These are phyloP conservation scores for Dermatophagoides farinae DNA, from an alignment of 1,140 invertebrate species.

Conservation along the genomic window DNA sequence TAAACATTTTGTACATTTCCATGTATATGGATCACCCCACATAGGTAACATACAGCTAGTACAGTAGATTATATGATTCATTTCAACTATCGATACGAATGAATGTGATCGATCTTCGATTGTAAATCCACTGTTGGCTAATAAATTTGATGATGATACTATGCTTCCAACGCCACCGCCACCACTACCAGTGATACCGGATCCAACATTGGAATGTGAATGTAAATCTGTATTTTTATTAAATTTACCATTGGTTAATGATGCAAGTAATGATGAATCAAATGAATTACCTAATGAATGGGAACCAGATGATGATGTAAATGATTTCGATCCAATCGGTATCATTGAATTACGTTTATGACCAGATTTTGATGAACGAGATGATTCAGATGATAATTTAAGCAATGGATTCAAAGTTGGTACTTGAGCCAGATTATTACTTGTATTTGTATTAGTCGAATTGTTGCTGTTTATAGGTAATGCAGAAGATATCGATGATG, in stretches of 20 bases:
- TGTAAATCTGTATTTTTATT: too few relatives aligned
- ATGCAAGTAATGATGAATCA: background rate
- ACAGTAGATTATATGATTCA: background rate
- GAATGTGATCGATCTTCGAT: background rate
- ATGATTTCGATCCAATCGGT: background rate
- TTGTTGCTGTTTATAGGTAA: background rate
- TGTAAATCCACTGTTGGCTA: background rate
- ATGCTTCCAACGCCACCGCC: background rate
- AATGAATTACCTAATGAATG: background rate
- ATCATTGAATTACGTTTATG: constrained; percentile 2
- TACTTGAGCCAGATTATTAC: background rate
- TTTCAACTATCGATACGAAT: background rate
- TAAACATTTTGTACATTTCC: constrained; percentile 1
- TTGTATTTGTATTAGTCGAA: background rate
- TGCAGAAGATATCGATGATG: background rate
- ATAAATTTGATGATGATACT: background rate
- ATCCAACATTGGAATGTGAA: too few relatives aligned
- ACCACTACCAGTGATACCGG: background rate
- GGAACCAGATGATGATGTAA: background rate
- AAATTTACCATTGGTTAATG: background rate
- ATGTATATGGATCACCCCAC: constrained; percentile 4
- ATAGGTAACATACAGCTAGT: background rate
- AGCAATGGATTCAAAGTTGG: background rate
- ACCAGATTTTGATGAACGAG: background rate
- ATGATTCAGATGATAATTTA: background rate